These are phyloP conservation scores for Dendrocopos noguchii DNA, from an alignment of 2,113 vertebrate species.

Conservation along the genomic window DNA sequence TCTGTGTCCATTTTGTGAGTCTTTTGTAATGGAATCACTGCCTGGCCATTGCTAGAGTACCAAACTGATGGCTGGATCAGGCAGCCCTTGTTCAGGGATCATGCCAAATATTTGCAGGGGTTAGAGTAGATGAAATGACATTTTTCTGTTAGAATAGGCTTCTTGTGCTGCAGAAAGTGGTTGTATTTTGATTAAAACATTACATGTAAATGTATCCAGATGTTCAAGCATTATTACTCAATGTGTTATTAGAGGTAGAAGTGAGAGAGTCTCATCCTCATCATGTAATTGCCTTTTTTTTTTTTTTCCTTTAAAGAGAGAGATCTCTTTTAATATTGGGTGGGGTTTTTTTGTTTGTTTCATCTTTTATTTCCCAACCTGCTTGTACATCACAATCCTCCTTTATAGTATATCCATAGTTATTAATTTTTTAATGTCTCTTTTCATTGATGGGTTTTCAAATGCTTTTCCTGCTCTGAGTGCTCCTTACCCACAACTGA, in stretches of 20 bases:
- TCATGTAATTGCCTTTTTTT: neutral
- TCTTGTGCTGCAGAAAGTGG: neutral
- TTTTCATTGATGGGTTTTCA: neutral
- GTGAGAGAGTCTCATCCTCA: neutral
- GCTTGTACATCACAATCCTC: neutral
- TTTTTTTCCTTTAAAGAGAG: neutral
- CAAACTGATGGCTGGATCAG: neutral
- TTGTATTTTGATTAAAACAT: constrained; percentile 46
- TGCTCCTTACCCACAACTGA: neutral
- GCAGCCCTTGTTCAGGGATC: neutral
- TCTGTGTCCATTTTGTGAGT: neutral
- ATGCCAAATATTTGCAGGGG: neutral
- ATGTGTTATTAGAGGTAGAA: constrained; percentile 1
- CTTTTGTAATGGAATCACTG: neutral
- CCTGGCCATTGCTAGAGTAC: accelerated
- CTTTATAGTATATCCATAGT: neutral
- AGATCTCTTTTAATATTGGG: neutral
- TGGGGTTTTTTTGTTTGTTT: neutral
- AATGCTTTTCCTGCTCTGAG: neutral
- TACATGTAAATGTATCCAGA: constrained; percentile 45
- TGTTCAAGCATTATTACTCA: constrained; percentile 34
- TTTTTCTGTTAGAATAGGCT: neutral
- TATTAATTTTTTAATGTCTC: neutral
- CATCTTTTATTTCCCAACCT: neutral
- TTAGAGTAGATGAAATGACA: neutral